Base-by-base conservation (phyloP, 2,113 vertebrate genomes). In the Balaeniceps rex region DNA sequence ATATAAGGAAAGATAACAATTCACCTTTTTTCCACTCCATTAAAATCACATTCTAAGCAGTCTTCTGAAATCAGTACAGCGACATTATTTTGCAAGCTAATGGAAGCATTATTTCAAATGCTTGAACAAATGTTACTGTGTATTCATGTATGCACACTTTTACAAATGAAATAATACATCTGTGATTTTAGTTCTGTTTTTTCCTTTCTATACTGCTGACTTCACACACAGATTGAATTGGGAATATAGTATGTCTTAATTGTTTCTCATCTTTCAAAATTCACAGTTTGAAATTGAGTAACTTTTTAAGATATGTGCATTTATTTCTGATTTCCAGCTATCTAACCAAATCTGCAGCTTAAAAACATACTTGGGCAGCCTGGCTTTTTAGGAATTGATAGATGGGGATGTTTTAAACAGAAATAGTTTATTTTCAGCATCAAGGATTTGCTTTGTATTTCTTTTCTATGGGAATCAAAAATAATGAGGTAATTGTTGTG, bases 41-140 rank as follows among this genome's bases (percentile, higher is more conserved):
- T 96, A 90, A 92, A 97, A 94, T 86, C 68, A 47, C 72, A 94
- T 96, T 92, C 76, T 90, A 86, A 87, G 36, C 40, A 84, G 46
- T 52, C 54, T 87, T 95, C 69, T 93, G 42, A 94, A 97, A 95
- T 94, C 83, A 93, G 69, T 78, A 33, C 9, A 51, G 40, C 0
- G 2, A 68, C 34, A 54, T 96, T 92, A 88, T 94, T 97, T 96
- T 91, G 89, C 10, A 82, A 92, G 60, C 17, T 88, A 83, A 61
- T 75, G 64, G 69, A 82, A 92, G 47, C 71, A 33, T 93, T 93
- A 83, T 89, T 94, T 87, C 61, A 95, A 95, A 91, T 75, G 69
- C 21, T 92, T 70, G 75, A 94, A 84, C 36, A 87, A 94, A 64
- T 69, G 22, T 94, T 71, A 25, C 36, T 74, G 22, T 83, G 22